Base-by-base conservation (phyloP, 2,797 vertebrate species). In the Spheniscus humboldti region DNA sequence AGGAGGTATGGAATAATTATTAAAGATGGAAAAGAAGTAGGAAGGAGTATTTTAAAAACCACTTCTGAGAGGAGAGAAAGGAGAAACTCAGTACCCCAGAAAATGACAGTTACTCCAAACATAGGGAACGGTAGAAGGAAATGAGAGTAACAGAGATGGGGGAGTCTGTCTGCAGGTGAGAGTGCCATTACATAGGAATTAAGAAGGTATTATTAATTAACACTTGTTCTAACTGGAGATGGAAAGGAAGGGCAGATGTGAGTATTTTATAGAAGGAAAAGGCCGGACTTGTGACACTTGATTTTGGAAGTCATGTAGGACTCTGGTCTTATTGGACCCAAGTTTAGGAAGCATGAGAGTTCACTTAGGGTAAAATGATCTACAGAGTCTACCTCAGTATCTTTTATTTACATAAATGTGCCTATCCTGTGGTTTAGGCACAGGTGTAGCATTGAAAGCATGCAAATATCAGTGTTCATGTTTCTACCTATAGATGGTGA, bases 401-500 rank as follows among this genome's bases (percentile, higher is more conserved):
- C 22, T 66, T 68, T 81, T 56, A 15, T 72, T 60, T 16, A 57
- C 22, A 6, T 47, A 18, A 47, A 66, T 35, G 33, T 81, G 15
- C 17, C 13, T 55, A 2, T 19, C 31, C 7, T 37, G 77, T 72
- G 53, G 19, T 39, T 48, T 37, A 47, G 20, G 39, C 45, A 30
- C 71, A 84, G 66, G 68, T 76, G 74, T 74, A 52, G 37, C 23
- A 37, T 4, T 20, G 48, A 39, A 66, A 67, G 50, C 52, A 14
- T 57, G 55, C 30, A n/a, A 53, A 28, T 66, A 25, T 22, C 63
- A 27, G 12, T 56, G 20, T 93, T 95, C 71, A 60, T 7, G 4
- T 88, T 83, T 37, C 87, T 79, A 39, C 84, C 78, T 89, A 37
- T 89, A 91, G 81, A 82, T 92, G 86, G 84, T 81, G 91, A 86